A percentile compares a stretch with the other conserved stretches of the same genome.
Evolutionary conservation across 2,888 invertebrate genomes (phyloP).

Genomic region (Bimastos eiseni): DNA sequence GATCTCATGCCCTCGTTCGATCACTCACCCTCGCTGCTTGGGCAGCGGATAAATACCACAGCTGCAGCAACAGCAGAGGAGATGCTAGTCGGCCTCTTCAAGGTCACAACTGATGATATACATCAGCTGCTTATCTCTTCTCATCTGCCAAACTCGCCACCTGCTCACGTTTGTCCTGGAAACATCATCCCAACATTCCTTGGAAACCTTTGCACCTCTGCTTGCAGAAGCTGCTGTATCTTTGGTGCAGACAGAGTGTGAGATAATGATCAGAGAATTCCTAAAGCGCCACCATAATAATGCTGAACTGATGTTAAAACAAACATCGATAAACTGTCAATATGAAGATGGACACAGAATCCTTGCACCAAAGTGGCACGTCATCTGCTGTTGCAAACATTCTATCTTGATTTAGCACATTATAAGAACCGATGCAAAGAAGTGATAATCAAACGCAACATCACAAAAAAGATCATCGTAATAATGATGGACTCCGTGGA

Average conservation of each 20-base stretch:
- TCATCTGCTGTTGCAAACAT: no score
- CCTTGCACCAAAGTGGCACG: no score
- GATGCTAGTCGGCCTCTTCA: not conserved
- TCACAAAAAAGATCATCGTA: not conserved
- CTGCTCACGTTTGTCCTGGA: not conserved
- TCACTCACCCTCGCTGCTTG: not conserved
- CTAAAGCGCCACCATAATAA: no score
- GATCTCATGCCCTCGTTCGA: not conserved
- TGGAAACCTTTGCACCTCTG: not conserved
- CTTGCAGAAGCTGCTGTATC: not conserved
- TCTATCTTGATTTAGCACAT: no score
- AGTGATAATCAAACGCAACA: not conserved
- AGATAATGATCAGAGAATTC: not conserved
- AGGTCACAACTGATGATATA: not conserved
- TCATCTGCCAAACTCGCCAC: not conserved
- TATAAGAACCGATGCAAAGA: not conserved
- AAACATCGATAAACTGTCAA: no score
- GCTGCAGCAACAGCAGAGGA: not conserved
- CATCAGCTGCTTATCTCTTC: conserved; percentile 13
- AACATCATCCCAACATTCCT: not conserved
- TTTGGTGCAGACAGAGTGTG: not conserved
- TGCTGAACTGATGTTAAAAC: no score
- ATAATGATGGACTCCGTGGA: not conserved
- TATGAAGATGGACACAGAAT: no score
- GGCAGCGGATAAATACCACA: not conserved